Evolutionary conservation across 2,797 vertebrate genomes (phyloP), one percentile per base, ranked within the genome.

Genomic region (Chromobotia macracanthus): DNA sequence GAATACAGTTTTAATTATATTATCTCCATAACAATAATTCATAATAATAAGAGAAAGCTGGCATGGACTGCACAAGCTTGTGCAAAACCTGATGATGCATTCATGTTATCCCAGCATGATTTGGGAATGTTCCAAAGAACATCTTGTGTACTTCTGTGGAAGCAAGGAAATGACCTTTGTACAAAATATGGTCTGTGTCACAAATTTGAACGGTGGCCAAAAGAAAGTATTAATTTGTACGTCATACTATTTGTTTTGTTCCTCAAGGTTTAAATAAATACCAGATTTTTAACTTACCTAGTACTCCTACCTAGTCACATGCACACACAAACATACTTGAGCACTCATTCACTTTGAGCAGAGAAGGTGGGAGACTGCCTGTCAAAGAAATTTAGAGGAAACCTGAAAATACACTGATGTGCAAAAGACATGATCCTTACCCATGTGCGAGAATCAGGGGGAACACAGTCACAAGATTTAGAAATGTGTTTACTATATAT

Each of bases 341-440:
- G 25, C 60, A 3, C 44, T 11, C 44, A 61, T 25, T 25, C 55
- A 64, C 13, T 8, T 65, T 25, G 10, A 58, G 53, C 65, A 71
- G 68, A 58, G 67, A 44, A 48, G 63, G 60, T 72, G 50, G 60
- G 12, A 71, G 60, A 72, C 69, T 75, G 19, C 5, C 19, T 75
- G 44, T n/a, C 53, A 70, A 51, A 1, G 0, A 19, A 64, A 63
- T 48, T 53, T 65, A 65, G 50, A 69, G 77, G 58, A 75, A 74
- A 64, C 28, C 55, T 74, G 21, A 79, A 65, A 72, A 64, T 56
- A 79, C 58, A 79, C 41, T 41, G 31, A 68, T 66, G 53, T 76
- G 50, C 77, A 72, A 60, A 70, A 71, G 70, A 66, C 21, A 58
- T n/a, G 15, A 74, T 66, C 44, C 1, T 38, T 44, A n/a, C 50